phyloP scores from a whole-genome alignment of 2,113 vertebrate genomes.

The Ailuropoda melanoleuca region DNA sequence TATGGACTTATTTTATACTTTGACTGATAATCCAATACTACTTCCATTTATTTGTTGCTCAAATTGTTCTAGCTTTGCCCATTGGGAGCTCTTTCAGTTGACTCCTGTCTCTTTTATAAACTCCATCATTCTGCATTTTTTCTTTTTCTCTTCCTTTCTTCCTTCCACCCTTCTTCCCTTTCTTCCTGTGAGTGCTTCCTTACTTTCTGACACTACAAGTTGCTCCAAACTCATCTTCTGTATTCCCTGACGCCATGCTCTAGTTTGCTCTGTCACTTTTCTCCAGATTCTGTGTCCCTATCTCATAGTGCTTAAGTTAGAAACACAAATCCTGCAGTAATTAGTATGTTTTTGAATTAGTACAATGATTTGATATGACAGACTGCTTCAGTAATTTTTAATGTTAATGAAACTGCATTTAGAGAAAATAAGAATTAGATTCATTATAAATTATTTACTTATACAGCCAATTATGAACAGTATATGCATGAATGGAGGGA shows the following conservation, averaged over 20 bases:
- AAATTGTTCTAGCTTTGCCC: not conserved
- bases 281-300: not conserved
- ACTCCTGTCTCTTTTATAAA: not conserved
- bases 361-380: slow-evolving; percentile 48
- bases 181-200: not conserved
- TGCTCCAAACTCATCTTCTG: not conserved
- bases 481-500: slow-evolving; percentile 8
- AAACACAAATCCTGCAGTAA: not conserved
- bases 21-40: not conserved
- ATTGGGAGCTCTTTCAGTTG: not conserved
- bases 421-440: slow-evolving; percentile 43
- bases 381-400: slow-evolving; percentile 20
- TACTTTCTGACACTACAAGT: not conserved
- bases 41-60: not conserved
- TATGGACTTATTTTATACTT: not conserved
- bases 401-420: slow-evolving; percentile 49
- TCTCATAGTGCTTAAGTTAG: not conserved
- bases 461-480: slow-evolving; percentile 30
- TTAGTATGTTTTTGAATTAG: slow-evolving; percentile 24
- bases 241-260: not conserved
- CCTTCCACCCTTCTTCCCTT: not conserved
- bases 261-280: not conserved
- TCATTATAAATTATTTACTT: slow-evolving; percentile 56
- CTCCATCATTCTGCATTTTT: not conserved
- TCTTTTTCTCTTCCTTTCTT: not conserved